Evolutionary conservation across 2,888 invertebrate genomes (phyloP).

Genomic region (Deroplatys truncata): DNA sequence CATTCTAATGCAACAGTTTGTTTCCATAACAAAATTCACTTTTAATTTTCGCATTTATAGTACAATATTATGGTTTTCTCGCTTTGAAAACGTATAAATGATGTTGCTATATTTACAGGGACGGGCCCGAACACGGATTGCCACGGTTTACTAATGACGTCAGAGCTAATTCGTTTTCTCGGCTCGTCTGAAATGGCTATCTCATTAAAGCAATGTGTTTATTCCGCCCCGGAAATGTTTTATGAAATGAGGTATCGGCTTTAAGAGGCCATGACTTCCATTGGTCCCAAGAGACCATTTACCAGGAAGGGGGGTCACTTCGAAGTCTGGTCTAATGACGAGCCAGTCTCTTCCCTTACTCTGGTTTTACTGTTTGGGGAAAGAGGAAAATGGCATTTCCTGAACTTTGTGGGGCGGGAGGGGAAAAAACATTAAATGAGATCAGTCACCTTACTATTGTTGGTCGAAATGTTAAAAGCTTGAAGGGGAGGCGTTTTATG

Average conservation of each 20-base stretch:
- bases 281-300: not conserved
- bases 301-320: not conserved
- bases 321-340: not conserved
- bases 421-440: not conserved
- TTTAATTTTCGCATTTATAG: no score
- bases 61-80: no score
- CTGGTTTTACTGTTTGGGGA: not conserved
- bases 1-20: no score
- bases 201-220: not conserved
- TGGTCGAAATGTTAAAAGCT: conserved; percentile 6
- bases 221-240: not conserved
- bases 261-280: not conserved
- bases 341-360: not conserved
- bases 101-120: no score
- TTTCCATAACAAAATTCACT: no score
- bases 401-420: not conserved
- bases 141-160: no score
- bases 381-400: not conserved
- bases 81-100: no score
- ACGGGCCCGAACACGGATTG: no score
- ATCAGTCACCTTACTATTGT: not conserved
- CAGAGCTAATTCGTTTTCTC: not conserved
- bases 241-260: not conserved
- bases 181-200: not conserved
- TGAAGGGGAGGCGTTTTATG: not conserved